Conservation (phyloP, 2,113 vertebrate species). For the Spilogale gracilis region DNA sequence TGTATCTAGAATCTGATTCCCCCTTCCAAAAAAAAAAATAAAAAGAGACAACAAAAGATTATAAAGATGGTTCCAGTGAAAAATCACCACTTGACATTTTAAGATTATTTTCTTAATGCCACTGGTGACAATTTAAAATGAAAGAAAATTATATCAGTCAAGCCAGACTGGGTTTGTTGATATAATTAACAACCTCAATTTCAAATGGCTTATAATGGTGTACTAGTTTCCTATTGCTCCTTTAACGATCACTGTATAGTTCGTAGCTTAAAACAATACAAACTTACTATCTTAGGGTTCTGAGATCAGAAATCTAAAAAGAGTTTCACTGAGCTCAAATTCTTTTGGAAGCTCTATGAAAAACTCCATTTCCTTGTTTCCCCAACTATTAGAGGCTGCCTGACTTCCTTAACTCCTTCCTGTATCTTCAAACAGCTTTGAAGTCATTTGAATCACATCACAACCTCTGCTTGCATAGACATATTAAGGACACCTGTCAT, state of each 20-base stretch:
- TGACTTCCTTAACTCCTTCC: background rate
- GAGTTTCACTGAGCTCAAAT: background rate
- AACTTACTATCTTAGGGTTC: background rate
- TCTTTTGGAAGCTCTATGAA: background rate
- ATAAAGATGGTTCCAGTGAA: background rate
- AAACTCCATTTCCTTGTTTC: background rate
- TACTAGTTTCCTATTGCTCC: background rate
- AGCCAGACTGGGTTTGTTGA: background rate
- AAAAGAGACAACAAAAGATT: background rate
- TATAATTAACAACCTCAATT: background rate
- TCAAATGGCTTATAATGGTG: background rate
- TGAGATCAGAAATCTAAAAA: background rate
- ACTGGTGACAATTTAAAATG: background rate
- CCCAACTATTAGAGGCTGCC: background rate
- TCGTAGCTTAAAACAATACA: background rate
- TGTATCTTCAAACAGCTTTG: background rate
- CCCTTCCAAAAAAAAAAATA: background rate
- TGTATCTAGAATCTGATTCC: background rate
- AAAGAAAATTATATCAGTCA: background rate
- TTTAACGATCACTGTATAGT: background rate
- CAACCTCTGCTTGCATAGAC: background rate
- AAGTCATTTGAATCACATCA: background rate
- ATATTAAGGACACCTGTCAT: background rate
- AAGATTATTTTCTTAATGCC: background rate
- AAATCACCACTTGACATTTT: background rate